Base-by-base conservation (phyloP, 2,888 invertebrate species). In the Coelopa pilipes region DNA sequence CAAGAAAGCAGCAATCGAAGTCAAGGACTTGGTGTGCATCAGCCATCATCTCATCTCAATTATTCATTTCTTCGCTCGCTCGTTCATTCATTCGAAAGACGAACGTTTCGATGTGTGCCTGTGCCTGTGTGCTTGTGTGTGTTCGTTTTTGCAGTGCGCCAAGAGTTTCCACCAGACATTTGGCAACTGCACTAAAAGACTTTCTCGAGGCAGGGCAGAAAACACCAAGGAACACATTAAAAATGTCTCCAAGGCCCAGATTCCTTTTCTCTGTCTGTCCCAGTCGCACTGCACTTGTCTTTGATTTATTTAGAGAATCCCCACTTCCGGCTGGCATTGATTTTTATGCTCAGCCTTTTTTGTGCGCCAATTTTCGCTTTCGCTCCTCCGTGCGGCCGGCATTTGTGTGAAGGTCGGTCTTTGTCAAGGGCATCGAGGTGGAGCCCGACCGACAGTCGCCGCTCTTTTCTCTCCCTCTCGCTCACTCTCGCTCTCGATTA, bases 311-410 rank as follows among this genome's bases (percentile, higher is more conserved):
- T 15, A 59, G 13, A 24, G 45, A 34, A 34, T 12, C 47, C 59
- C 47, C 34, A 59, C 69, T 69, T 69, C 69, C 69, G 69, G 45
- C 19, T 69, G 15, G 57, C 69, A 69, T 69, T 69, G 47, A 59
- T 59, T 69, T 57, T 69, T n/a, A 47, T 34, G 15, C 10, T 21
- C 34, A 24, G 10, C 1, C 5, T 59, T 50, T 19, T 50, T 12
- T 65, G 46, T 65, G 65, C 46, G 65, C 46, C 46, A 47, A 46
- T 47, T 65, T 45, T 9, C n/a, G 15, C 46, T 65, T 46, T 34
- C 24, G 47, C n/a, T 45, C 21, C 4, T 50, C 50, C 34, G 34
- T 50, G 46, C 17, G 50, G 67, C 55, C 45, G 34, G 34, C 46
- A 15, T 59, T 17, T 50, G 62, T 62, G 62, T 62, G 70, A 45